phyloP scores from a whole-genome alignment of 1,140 invertebrate species.

The Ips typographus region DNA sequence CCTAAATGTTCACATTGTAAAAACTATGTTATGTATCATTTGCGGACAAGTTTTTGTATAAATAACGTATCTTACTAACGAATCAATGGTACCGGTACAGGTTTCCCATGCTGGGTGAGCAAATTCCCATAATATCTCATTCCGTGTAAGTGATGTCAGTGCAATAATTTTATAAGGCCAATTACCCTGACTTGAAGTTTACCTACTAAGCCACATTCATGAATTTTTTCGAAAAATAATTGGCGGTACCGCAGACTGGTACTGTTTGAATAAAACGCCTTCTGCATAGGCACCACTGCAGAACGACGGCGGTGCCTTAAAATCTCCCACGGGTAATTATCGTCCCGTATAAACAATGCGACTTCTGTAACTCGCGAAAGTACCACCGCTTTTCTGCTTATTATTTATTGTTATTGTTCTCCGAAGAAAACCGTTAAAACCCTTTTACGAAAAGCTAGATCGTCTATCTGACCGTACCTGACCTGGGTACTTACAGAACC shows the following conservation, averaged over 20 bases:
- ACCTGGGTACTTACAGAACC: neutral
- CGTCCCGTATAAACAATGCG: neutral
- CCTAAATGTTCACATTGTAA: too few species aligned
- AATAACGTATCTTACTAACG: too few species aligned
- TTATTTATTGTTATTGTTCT: conserved; percentile 1
- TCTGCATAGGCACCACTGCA: too few species aligned
- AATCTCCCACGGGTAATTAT: neutral
- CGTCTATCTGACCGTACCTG: too few species aligned
- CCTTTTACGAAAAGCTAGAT: too few species aligned
- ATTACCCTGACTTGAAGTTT: neutral
- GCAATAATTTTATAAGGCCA: neutral
- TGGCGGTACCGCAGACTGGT: neutral
- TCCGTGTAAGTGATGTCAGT: neutral
- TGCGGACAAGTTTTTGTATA: too few species aligned
- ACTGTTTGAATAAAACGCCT: neutral
- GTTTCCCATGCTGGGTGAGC: too few species aligned
- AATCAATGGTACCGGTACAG: too few species aligned
- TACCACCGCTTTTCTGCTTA: neutral
- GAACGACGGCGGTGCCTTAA: neutral
- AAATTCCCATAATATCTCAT: too few species aligned
- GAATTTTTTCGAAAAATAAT: conserved; percentile 3
- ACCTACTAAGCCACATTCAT: conserved; percentile 4
- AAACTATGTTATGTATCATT: too few species aligned
- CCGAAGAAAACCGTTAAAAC: neutral
- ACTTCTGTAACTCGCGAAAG: neutral